phyloP scores from a whole-genome alignment of 2,113 vertebrate genomes.

The Canis aureus region DNA sequence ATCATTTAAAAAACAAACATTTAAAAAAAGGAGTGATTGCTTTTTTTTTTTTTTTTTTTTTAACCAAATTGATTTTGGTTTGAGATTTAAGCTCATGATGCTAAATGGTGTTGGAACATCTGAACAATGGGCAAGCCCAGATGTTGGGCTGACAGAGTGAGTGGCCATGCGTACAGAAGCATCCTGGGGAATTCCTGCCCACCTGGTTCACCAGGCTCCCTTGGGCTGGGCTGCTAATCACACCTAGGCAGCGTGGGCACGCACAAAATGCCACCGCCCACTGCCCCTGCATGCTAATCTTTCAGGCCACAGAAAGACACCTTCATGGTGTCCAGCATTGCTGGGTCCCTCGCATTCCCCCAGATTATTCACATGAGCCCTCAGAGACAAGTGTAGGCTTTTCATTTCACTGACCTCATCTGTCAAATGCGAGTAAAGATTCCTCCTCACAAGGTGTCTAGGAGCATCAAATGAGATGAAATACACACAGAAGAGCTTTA shows the following conservation, averaged over 20 bases:
- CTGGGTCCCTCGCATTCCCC: not conserved
- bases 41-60: not conserved
- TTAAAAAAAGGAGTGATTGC: not conserved
- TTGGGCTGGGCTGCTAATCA: not conserved
- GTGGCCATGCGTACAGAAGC: not conserved
- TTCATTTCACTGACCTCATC: not conserved
- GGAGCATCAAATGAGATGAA: not conserved
- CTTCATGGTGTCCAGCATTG: not conserved
- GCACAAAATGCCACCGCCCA: not conserved
- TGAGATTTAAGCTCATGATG: constrained; percentile 40
- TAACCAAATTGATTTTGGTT: constrained; percentile 62
- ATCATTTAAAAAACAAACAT: no score
- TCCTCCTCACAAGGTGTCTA: not conserved
- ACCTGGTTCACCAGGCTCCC: not conserved
- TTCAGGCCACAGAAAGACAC: not conserved
- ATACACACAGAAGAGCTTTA: not conserved
- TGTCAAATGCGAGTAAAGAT: not conserved
- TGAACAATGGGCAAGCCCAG: not conserved
- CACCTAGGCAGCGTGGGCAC: accelerated
- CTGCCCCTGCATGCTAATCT: no score
- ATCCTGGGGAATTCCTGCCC: not conserved
- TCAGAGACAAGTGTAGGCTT: not conserved
- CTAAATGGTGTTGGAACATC: not conserved
- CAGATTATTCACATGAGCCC: not conserved
- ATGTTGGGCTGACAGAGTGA: not conserved